Percentiles rank a stretch among this genome's conserved stretches.
Conservation (phyloP, 1,140 invertebrate species). For the Agrilus planipennis region DNA sequence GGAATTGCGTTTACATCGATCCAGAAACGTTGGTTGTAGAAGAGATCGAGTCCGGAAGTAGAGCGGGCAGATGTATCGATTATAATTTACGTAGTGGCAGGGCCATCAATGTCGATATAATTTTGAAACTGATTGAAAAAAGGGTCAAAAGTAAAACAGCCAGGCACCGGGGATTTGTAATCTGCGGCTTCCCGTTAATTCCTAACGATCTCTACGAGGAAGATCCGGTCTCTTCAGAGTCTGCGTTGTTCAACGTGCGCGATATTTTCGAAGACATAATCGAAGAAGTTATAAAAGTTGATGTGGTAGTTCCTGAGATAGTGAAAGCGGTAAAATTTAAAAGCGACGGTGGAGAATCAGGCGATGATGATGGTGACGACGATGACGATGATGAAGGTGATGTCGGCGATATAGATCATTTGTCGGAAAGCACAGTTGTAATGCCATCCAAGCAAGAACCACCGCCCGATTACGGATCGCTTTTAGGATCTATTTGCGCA, state of each 20-base stretch:
- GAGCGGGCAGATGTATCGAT: slow-evolving; percentile 38
- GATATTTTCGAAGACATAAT: slow-evolving; percentile 36
- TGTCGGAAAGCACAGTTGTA: neutral
- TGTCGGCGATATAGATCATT: slow-evolving; percentile 1
- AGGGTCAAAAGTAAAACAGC: slow-evolving; percentile 37
- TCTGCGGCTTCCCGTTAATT: slow-evolving; percentile 45
- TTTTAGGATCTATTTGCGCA: slow-evolving; percentile 9
- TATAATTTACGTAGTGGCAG: slow-evolving; percentile 41
- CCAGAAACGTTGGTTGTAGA: slow-evolving; percentile 39
- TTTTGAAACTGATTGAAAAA: slow-evolving; percentile 37
- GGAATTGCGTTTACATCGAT: slow-evolving; percentile 43
- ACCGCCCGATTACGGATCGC: slow-evolving; percentile 6
- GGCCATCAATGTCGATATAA: slow-evolving; percentile 33
- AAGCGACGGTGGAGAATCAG: slow-evolving; percentile 19
- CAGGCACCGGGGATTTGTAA: slow-evolving; percentile 43
- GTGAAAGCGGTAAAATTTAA: neutral
- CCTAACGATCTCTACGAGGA: slow-evolving; percentile 30
- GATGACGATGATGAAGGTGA: slow-evolving; percentile 15
- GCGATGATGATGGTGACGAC: slow-evolving; percentile 23
- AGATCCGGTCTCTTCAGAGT: slow-evolving; percentile 35
- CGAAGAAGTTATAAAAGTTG: slow-evolving; percentile 27
- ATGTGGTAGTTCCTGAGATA: neutral
- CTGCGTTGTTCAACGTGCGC: slow-evolving; percentile 32
- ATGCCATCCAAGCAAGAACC: neutral
- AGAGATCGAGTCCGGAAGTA: slow-evolving; percentile 38